Evolutionary conservation across 2,113 vertebrate species (phyloP).

Genomic region (Ptilonorhynchus violaceus): DNA sequence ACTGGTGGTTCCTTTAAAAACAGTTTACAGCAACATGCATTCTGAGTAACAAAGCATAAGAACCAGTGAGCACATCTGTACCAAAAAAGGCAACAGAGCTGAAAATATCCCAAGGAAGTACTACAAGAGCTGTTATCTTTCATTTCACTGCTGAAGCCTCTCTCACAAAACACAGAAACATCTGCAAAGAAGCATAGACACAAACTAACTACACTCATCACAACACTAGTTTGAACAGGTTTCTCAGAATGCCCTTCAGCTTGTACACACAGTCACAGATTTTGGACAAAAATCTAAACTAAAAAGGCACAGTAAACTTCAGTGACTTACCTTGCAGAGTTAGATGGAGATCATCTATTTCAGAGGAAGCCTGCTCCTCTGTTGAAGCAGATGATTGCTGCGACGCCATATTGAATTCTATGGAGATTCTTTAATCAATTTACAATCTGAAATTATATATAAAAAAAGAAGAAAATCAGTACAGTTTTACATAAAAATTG

Average conservation of each 20-base stretch:
- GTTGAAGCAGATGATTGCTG: background rate
- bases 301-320: background rate
- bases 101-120: background rate
- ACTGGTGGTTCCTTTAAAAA: background rate
- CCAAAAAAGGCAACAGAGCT: background rate
- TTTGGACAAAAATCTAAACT: background rate
- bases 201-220: background rate
- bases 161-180: background rate
- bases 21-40: background rate
- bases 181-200: background rate
- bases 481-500: background rate
- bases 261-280: background rate
- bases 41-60: background rate
- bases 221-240: background rate
- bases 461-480: background rate
- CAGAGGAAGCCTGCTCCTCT: constrained; percentile 64
- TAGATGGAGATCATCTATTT: constrained; percentile 71
- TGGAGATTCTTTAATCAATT: constrained; percentile 20
- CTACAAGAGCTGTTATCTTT: background rate
- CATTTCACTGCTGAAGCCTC: background rate
- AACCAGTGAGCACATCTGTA: background rate
- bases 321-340: constrained; percentile 71
- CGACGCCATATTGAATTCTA: constrained; percentile 57
- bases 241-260: background rate
- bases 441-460: constrained; percentile 48